Base-by-base conservation (phyloP, 1,140 invertebrate species). In the Lutraria rhynchaena region DNA sequence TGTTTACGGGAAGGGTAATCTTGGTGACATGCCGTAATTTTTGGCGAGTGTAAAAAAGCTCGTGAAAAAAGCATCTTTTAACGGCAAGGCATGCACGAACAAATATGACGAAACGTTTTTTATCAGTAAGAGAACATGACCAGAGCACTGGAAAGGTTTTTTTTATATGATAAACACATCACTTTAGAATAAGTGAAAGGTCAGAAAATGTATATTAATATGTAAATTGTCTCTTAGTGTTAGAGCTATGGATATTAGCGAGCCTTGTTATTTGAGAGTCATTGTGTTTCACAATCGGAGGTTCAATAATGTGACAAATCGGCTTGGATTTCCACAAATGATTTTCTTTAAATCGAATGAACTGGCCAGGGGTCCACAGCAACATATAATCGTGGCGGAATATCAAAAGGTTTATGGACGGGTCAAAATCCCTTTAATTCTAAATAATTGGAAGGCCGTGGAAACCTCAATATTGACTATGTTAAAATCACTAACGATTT, bases 361-460 rank as follows among this genome's bases (percentile, higher is more conserved):
- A 22, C 41, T 33, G 31, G 22, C 4, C n/a, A 27, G 71, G 71
- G 71, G 53, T 44, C 37, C 49, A 24, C 19, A 46, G 31, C 27
- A 57, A 74, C 69, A 31, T 74, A 60, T 74, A 74, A 74, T 74
- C 31, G 53, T 60, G 33, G 49, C 37, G 41, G 44, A 27, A 1
- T 74, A 57, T 74, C 71, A 74, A 74, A 74, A 33, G 55, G 11
- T 46, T 41, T n/a, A 31, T 33, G 33, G 3, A 27, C 57, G 31
- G 71, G 37, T 58, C 53, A 57, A 58, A 74, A 74, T 51, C 33
- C 53, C 37, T 35, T 60, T 60, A 57, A 58, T 41, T 74, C 71
- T 41, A 22, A n/a, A 11, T 60, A 74, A 74, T 57, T 74, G 71
- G 37, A 60, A 74, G 71, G 53, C 49, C 63, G 55, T 27, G 49